These are phyloP conservation scores for Sebastes itinus DNA, from an alignment of 2,797 vertebrate species.

Conservation along the genomic window DNA sequence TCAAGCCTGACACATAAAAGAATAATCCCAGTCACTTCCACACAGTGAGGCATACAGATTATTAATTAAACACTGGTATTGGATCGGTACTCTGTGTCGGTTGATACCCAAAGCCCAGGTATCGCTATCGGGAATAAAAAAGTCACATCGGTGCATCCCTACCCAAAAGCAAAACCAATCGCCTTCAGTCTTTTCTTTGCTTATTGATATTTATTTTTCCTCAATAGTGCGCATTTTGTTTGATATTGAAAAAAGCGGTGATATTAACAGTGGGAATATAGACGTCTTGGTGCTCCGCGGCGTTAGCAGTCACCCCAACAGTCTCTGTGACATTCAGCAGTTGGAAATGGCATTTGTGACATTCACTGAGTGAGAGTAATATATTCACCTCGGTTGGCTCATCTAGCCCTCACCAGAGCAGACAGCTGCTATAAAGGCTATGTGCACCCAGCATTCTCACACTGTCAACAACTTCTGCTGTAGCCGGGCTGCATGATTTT, in stretches of 20 bases:
- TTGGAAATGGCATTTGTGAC: slow-evolving; percentile 74
- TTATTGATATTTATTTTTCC: slow-evolving; percentile 39
- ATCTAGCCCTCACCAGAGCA: slow-evolving; percentile 60
- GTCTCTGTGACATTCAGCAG: slow-evolving; percentile 71
- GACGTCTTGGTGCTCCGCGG: slow-evolving; percentile 44
- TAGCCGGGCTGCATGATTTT: slow-evolving; percentile 48
- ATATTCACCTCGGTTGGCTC: slow-evolving; percentile 70
- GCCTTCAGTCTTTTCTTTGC: neutral
- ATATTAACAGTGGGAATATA: slow-evolving; percentile 50
- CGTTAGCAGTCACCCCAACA: slow-evolving; percentile 60
- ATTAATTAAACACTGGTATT: neutral
- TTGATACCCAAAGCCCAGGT: neutral
- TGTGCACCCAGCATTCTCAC: slow-evolving; percentile 51
- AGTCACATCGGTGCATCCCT: neutral
- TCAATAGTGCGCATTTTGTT: slow-evolving; percentile 25
- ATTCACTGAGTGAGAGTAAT: slow-evolving; percentile 71
- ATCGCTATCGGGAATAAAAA: neutral
- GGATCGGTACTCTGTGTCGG: neutral
- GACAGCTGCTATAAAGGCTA: slow-evolving; percentile 62
- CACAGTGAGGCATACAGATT: rapidly evolving
- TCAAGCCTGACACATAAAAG: neutral
- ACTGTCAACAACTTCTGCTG: slow-evolving; percentile 59
- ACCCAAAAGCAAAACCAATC: slow-evolving; percentile 9
- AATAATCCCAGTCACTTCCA: neutral
- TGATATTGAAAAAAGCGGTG: slow-evolving; percentile 36